phyloP scores from a whole-genome alignment of 2,797 vertebrate species.

The Xiphorhynchus erythropygius region DNA sequence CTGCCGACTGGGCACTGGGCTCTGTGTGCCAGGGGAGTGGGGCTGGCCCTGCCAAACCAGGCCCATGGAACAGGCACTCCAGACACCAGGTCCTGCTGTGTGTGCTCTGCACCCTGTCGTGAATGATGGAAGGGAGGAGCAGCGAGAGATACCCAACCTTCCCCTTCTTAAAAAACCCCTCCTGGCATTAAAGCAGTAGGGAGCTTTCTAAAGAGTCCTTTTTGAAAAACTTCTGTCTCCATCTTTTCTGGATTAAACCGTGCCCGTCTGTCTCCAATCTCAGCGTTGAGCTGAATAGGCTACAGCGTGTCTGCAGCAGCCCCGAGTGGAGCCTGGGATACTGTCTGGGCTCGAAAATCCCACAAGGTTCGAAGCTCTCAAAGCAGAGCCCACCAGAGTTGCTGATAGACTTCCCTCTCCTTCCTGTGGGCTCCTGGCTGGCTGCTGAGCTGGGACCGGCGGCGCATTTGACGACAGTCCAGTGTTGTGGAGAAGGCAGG shows the following conservation, averaged over 20 bases:
- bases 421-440: neutral
- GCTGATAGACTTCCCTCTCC: neutral
- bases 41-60: neutral
- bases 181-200: neutral
- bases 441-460: neutral
- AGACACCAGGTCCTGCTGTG: neutral
- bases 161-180: neutral
- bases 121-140: neutral
- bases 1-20: neutral
- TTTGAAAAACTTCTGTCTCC: neutral
- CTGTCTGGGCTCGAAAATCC: neutral
- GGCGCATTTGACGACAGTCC: neutral
- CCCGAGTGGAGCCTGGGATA: neutral
- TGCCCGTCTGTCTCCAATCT: neutral
- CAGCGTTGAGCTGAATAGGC: rapidly evolving
- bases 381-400: conserved; percentile 9
- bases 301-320: neutral
- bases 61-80: rapidly evolving
- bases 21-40: neutral
- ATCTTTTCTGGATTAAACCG: neutral
- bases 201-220: neutral
- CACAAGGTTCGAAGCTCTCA: neutral
- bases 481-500: neutral
- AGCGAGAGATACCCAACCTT: neutral
- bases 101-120: neutral